These are phyloP conservation scores for Pantherophis guttatus DNA, from an alignment of 2,113 vertebrate genomes.

Conservation along the genomic window DNA sequence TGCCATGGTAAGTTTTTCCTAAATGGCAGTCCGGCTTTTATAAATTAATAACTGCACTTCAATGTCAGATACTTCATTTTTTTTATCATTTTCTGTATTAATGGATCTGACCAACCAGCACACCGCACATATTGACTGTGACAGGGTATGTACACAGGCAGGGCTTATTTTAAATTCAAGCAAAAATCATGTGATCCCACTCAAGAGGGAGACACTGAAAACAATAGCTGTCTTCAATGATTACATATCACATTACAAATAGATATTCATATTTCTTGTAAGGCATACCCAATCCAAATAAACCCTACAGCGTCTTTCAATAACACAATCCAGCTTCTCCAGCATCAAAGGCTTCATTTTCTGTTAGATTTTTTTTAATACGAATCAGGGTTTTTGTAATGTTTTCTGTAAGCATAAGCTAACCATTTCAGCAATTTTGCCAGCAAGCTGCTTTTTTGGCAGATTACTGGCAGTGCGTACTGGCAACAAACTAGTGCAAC, in stretches of 20 bases:
- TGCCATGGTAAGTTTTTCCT: slow-evolving; percentile 69
- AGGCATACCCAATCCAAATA: slow-evolving; percentile 54
- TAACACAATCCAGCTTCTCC: slow-evolving; percentile 61
- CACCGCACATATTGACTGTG: slow-evolving; percentile 37
- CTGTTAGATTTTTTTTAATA: slow-evolving; percentile 41
- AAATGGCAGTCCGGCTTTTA: slow-evolving; percentile 60
- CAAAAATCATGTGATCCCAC: slow-evolving; percentile 46
- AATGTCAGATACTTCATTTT: slow-evolving; percentile 60
- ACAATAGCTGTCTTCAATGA: slow-evolving; percentile 61
- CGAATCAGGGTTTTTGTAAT: slow-evolving; percentile 56
- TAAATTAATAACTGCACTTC: slow-evolving; percentile 57
- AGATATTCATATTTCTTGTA: slow-evolving; percentile 57
- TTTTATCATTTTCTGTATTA: slow-evolving; percentile 60
- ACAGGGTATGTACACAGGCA: slow-evolving; percentile 10
- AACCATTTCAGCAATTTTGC: slow-evolving; percentile 54
- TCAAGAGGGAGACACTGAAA: slow-evolving; percentile 54
- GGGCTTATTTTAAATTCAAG: slow-evolving; percentile 41
- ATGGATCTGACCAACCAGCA: slow-evolving; percentile 48
- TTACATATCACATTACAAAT: slow-evolving; percentile 58
- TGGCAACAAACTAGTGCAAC: slow-evolving; percentile 54
- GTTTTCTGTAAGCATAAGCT: slow-evolving; percentile 54
- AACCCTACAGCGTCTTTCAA: slow-evolving; percentile 52
- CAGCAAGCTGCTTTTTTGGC: slow-evolving; percentile 60
- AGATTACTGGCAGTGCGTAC: slow-evolving; percentile 63
- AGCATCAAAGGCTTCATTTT: slow-evolving; percentile 64